Evolutionary conservation across 64 coral and sea anemone genomes (phyloP).

Genomic region (Stylophora pistillata): DNA sequence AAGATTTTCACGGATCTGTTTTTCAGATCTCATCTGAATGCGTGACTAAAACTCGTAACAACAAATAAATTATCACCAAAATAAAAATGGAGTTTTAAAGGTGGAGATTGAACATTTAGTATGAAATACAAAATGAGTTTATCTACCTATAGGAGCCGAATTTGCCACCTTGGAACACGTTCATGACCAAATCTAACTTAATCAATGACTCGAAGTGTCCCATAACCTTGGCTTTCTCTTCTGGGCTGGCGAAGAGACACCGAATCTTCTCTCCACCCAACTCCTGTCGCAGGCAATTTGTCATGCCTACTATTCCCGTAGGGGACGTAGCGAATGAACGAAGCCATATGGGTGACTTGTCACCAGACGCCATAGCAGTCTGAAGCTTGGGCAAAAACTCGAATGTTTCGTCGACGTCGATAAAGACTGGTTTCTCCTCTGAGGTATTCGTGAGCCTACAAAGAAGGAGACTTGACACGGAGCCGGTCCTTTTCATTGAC

Average conservation of each 20-base stretch:
- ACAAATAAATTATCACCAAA: too few relatives aligned
- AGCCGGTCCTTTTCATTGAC: slow-evolving; percentile 52
- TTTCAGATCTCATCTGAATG: background rate
- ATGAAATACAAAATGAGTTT: background rate
- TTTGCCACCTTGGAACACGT: slow-evolving; percentile 57
- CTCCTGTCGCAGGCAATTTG: slow-evolving; percentile 79
- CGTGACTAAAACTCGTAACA: background rate
- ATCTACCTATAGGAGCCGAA: slow-evolving; percentile 56
- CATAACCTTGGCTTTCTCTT: slow-evolving; percentile 25
- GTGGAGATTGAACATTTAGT: background rate
- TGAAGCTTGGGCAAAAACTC: slow-evolving; percentile 67
- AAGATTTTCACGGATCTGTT: background rate
- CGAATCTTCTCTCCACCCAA: slow-evolving; percentile 83
- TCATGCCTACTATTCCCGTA: slow-evolving; percentile 81
- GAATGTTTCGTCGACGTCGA: slow-evolving; percentile 80
- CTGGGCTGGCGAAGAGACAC: slow-evolving; percentile 60
- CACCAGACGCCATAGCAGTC: slow-evolving; percentile 25
- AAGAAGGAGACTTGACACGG: slow-evolving; percentile 60
- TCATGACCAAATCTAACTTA: slow-evolving; percentile 80
- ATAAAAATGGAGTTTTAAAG: background rate
- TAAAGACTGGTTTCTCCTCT: slow-evolving; percentile 51
- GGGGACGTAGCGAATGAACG: slow-evolving; percentile 5
- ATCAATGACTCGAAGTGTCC: slow-evolving; percentile 33
- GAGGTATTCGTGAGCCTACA: slow-evolving; percentile 45
- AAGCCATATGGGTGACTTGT: slow-evolving; percentile 71